These are phyloP conservation scores for Ericerus pela DNA, from an alignment of 1,140 invertebrate species.

Conservation along the genomic window DNA sequence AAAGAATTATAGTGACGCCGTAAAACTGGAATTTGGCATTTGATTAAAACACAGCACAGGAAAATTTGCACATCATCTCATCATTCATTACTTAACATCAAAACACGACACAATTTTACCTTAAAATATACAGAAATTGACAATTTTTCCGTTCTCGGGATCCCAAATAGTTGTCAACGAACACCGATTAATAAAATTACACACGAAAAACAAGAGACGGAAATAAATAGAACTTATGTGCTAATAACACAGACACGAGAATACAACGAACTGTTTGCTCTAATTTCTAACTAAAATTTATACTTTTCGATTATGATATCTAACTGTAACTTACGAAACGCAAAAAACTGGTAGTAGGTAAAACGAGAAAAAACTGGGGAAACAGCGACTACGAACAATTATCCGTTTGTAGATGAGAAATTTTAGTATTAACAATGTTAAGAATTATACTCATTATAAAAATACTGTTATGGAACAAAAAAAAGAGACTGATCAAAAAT, in stretches of 20 bases:
- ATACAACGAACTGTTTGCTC: neutral
- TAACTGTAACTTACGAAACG: neutral
- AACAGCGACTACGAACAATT: neutral
- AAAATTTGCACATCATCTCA: too few relatives aligned
- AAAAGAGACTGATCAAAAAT: neutral
- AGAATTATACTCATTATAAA: neutral
- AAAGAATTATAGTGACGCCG: neutral
- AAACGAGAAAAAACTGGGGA: neutral
- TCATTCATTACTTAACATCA: too few relatives aligned
- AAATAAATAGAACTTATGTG: neutral
- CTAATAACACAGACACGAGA: constrained; percentile 7
- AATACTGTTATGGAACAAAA: neutral
- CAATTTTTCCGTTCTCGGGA: neutral
- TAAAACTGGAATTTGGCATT: neutral
- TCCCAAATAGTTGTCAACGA: neutral
- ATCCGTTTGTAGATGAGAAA: neutral
- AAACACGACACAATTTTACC: neutral
- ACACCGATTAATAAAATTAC: neutral
- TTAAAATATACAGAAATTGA: neutral
- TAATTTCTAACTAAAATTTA: neutral
- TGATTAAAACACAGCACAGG: neutral
- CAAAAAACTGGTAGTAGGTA: neutral
- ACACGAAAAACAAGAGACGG: neutral
- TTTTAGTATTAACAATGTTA: neutral
- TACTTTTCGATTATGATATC: neutral